Evolutionary conservation across 1,140 invertebrate genomes (phyloP).

Genomic region (Acromyrmex charruanus): DNA sequence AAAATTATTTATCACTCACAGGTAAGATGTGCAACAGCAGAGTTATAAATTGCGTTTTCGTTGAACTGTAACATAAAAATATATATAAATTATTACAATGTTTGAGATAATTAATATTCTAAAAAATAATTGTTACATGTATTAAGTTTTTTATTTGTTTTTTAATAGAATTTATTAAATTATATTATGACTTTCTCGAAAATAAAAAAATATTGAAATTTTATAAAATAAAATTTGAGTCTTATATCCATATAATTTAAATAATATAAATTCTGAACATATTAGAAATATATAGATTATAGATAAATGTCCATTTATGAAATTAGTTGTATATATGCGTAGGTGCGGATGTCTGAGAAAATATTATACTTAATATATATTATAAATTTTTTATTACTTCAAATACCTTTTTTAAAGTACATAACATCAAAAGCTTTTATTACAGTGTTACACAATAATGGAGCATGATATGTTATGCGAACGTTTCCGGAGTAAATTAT

Average conservation of each 20-base stretch:
- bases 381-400: neutral
- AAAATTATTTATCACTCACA: neutral
- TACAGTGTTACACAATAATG: neutral
- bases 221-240: neutral
- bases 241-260: neutral
- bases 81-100: neutral
- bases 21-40: neutral
- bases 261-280: neutral
- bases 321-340: neutral
- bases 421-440: neutral
- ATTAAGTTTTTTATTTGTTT: neutral
- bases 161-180: neutral
- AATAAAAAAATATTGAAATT: neutral
- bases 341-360: neutral
- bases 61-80: neutral
- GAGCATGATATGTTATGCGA: neutral
- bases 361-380: neutral
- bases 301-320: neutral
- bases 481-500: neutral
- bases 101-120: neutral
- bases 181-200: neutral
- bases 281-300: neutral
- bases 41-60: too few species aligned
- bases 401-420: neutral
- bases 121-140: neutral